Percentiles rank a stretch among this genome's conserved stretches.
These are phyloP conservation scores for Solea solea DNA, from an alignment of 2,113 vertebrate species.

Conservation along the genomic window DNA sequence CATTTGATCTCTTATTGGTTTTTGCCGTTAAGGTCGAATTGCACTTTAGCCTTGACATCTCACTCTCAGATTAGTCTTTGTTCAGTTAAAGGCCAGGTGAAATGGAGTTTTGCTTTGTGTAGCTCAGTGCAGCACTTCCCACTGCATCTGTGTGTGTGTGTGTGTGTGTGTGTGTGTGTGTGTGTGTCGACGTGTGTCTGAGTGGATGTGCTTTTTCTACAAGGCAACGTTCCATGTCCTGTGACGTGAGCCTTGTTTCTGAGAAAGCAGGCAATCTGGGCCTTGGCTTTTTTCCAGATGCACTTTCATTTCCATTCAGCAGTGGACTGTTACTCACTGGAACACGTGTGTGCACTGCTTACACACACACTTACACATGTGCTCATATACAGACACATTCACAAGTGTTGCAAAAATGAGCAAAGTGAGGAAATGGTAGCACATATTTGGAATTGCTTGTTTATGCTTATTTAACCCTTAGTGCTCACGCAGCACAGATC, in stretches of 20 bases:
- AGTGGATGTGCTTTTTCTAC: conserved; percentile 32
- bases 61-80: conserved; percentile 47
- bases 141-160: conserved; percentile 1
- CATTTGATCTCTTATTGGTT: conserved; percentile 7
- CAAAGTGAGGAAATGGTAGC: too few relatives aligned
- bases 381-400: conserved; percentile 17
- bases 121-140: conserved; percentile 20
- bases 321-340: conserved; percentile 43
- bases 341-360: conserved; percentile 16
- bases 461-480: too few relatives aligned
- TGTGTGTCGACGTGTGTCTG: neutral
- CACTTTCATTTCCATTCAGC: conserved; percentile 61
- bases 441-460: conserved; percentile 5
- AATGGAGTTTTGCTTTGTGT: conserved; percentile 48
- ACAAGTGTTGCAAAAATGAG: neutral
- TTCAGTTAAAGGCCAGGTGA: conserved; percentile 56
- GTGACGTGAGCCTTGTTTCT: conserved; percentile 56
- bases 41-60: conserved; percentile 44
- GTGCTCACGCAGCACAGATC: too few relatives aligned
- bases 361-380: neutral
- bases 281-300: conserved; percentile 58
- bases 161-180: conserved; percentile 5
- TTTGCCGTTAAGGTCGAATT: conserved; percentile 25
- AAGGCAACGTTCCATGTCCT: conserved; percentile 53
- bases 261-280: conserved; percentile 65